Evolutionary conservation across 2,113 vertebrate genomes (phyloP).

Genomic region (Eudyptes chrysolophus): DNA sequence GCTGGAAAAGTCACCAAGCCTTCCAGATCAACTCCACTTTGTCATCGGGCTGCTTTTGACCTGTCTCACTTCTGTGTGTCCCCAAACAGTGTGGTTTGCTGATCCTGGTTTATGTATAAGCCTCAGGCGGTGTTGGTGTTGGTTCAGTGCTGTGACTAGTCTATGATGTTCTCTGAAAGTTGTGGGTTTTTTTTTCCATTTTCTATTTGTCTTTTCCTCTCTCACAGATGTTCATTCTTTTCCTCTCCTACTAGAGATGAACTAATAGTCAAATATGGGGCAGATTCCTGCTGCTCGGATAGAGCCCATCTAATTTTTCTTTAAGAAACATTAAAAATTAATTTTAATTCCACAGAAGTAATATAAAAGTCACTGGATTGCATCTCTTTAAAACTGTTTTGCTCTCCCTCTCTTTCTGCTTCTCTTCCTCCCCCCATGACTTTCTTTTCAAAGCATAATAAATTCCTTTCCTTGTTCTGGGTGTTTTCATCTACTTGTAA

Average conservation of each 20-base stretch:
- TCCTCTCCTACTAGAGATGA: background rate
- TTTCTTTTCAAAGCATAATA: background rate
- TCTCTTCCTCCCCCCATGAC: background rate
- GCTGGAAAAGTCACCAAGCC: background rate
- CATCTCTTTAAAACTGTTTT: background rate
- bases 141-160: background rate
- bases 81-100: background rate
- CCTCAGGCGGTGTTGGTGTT: background rate
- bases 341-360: background rate
- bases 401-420: background rate
- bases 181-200: fast-evolving
- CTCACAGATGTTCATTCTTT: background rate
- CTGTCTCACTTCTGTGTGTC: background rate
- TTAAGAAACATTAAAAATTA: background rate
- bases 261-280: background rate
- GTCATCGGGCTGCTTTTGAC: background rate
- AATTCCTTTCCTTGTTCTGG: background rate
- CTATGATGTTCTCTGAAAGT: background rate
- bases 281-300: background rate
- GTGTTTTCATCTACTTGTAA: background rate
- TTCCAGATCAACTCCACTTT: background rate
- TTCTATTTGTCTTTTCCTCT: background rate
- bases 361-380: background rate
- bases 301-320: background rate
- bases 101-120: background rate